These are phyloP conservation scores for Eutrigla gurnardus DNA, from an alignment of 2,797 vertebrate genomes.

Conservation along the genomic window DNA sequence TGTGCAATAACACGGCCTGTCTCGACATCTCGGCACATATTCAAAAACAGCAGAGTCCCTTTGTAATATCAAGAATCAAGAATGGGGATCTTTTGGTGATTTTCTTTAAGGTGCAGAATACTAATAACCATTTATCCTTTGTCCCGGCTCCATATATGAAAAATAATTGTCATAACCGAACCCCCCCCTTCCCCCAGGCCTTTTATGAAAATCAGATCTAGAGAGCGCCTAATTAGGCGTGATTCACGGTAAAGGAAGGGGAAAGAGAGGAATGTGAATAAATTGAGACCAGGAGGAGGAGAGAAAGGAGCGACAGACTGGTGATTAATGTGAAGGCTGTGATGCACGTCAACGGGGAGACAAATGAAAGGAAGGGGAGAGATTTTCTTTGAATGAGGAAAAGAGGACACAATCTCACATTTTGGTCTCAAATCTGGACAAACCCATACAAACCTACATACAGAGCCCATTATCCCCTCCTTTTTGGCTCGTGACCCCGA, in stretches of 20 bases:
- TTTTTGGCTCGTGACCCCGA: background rate
- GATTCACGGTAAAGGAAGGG: constrained; percentile 85
- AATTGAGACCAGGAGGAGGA: constrained; percentile 83
- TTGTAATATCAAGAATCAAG: constrained; percentile 65
- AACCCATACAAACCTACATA: background rate
- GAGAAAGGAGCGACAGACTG: constrained; percentile 82
- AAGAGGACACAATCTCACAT: constrained; percentile 32
- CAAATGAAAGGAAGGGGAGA: constrained; percentile 70
- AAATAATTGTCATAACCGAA: constrained; percentile 83
- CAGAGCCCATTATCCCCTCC: too few species aligned
- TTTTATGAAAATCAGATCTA: constrained; percentile 85
- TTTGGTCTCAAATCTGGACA: constrained; percentile 33
- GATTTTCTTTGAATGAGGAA: constrained; percentile 52
- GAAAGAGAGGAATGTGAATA: constrained; percentile 85
- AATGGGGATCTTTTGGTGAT: constrained; percentile 60
- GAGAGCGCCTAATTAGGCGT: constrained; percentile 87
- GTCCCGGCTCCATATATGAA: constrained; percentile 79
- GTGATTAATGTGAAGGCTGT: constrained; percentile 88
- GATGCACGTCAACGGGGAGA: constrained; percentile 80
- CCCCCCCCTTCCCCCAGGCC: constrained; percentile 65
- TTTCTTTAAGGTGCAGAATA: constrained; percentile 74
- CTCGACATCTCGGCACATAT: constrained; percentile 10
- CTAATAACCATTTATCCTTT: constrained; percentile 82
- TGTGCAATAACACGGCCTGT: constrained; percentile 1
- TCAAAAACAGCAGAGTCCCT: constrained; percentile 37